Conservation (phyloP, 1,140 invertebrate genomes). For the Heliconius congener region DNA sequence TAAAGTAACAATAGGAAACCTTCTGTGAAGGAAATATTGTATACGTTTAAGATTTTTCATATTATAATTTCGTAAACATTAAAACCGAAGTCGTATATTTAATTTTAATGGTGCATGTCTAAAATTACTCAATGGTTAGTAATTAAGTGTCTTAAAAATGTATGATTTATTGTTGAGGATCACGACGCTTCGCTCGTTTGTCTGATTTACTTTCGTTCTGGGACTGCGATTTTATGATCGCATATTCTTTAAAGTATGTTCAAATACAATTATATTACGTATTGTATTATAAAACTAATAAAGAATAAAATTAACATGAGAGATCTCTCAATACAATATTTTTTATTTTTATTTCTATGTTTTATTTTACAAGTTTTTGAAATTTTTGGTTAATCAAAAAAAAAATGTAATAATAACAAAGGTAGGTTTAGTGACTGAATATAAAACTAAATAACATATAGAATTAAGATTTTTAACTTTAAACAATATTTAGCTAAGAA, state of each 20-base stretch:
- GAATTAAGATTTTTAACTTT: too few species aligned
- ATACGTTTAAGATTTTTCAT: background rate
- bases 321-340: too few species aligned
- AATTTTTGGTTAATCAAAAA: too few species aligned
- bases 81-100: background rate
- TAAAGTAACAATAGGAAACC: background rate
- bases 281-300: background rate
- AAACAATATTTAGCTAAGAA: too few species aligned
- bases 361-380: too few species aligned
- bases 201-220: conserved; percentile 32
- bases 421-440: too few species aligned
- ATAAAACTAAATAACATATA: too few species aligned
- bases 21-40: background rate
- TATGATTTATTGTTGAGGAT: conserved; percentile 50
- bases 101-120: background rate
- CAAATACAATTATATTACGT: background rate
- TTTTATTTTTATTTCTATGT: too few species aligned
- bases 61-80: background rate
- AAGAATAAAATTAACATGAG: background rate
- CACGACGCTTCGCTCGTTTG: conserved; percentile 24
- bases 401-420: too few species aligned
- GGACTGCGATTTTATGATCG: conserved; percentile 4
- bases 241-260: background rate
- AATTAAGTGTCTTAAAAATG: conserved; percentile 48
- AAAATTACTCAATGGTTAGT: conserved; percentile 35